Conservation (phyloP, 1,140 invertebrate genomes). For the Panagrolaimus sp. region DNA sequence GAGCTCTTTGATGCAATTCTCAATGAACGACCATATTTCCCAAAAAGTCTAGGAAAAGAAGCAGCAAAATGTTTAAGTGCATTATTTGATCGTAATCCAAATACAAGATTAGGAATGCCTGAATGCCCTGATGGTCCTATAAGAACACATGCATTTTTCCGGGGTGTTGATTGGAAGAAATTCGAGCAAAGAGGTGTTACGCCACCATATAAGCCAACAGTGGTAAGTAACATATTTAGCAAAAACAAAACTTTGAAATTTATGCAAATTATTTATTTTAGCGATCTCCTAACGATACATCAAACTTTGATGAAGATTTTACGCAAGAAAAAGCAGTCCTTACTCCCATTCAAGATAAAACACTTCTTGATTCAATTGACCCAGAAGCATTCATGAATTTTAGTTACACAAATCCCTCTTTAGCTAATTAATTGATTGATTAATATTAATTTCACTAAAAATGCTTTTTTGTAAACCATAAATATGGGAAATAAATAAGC, state of each 20-base stretch:
- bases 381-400: conserved; percentile 95
- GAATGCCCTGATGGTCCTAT: conserved; percentile 74
- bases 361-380: conserved; percentile 80
- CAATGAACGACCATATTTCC: conserved; percentile 95
- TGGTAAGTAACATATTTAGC: conserved; percentile 70
- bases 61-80: conserved; percentile 93
- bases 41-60: conserved; percentile 90
- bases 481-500: too few species aligned
- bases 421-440: conserved; percentile 6
- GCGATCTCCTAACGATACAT: conserved; percentile 93
- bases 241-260: conserved; percentile 11
- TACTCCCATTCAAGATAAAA: conserved; percentile 82
- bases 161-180: conserved; percentile 89
- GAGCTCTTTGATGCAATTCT: conserved; percentile 97
- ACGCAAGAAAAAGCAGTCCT: conserved; percentile 93
- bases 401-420: conserved; percentile 76
- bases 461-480: not conserved
- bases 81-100: conserved; percentile 97
- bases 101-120: conserved; percentile 83
- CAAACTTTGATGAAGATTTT: conserved; percentile 98
- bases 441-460: not conserved
- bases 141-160: conserved; percentile 85
- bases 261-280: conserved; percentile 62
- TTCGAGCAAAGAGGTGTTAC: conserved; percentile 81
- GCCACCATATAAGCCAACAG: conserved; percentile 94